phyloP scores from a whole-genome alignment of 2,113 vertebrate species.

The Rallus limicola region DNA sequence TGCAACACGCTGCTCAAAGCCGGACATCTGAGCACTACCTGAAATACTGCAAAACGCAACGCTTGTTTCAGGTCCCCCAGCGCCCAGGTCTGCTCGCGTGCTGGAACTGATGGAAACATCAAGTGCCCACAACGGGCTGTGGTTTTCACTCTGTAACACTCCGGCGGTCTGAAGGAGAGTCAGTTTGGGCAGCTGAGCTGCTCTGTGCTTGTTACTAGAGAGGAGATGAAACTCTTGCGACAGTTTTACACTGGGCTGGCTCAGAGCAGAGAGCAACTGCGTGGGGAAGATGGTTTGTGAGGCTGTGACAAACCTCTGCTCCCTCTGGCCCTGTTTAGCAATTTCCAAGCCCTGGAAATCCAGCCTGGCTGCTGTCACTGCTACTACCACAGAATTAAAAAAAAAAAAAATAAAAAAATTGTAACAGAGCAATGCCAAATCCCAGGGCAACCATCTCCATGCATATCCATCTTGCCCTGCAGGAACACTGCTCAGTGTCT shows the following conservation, averaged over 20 bases:
- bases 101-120: not conserved
- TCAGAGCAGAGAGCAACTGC: not conserved
- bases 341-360: not conserved
- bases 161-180: not conserved
- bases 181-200: not conserved
- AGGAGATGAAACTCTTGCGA: not conserved
- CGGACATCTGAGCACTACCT: not conserved
- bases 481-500: not conserved
- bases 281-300: not conserved
- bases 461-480: not conserved
- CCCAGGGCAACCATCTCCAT: not conserved
- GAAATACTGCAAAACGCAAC: not conserved
- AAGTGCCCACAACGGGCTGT: rapidly evolving
- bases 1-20: not conserved
- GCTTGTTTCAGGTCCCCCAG: not conserved
- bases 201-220: not conserved
- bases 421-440: not conserved
- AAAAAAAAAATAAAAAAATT: not conserved
- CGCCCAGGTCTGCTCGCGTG: rapidly evolving
- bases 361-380: not conserved
- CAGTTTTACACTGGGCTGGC: not conserved
- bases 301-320: not conserved
- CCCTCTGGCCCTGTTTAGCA: not conserved
- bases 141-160: not conserved
- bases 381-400: not conserved